phyloP scores from a whole-genome alignment of 1,140 invertebrate genomes.

The Eufriesea mexicana region DNA sequence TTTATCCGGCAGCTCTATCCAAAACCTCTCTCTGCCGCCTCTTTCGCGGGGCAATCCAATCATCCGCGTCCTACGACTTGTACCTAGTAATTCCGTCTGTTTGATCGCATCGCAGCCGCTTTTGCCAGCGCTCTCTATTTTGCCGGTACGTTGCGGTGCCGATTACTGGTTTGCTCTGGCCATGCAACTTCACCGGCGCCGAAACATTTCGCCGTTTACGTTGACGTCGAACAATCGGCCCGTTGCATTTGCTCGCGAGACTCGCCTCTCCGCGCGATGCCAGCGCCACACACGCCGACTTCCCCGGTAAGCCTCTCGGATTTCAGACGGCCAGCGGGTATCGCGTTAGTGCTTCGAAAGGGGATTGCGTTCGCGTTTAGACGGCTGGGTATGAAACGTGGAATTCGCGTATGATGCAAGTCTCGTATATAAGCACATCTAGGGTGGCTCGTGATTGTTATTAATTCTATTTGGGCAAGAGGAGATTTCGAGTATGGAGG shows the following conservation, averaged over 20 bases:
- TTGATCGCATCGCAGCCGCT: slow-evolving; percentile 59
- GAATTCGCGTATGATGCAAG: too few relatives aligned
- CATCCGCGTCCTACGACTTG: slow-evolving; percentile 68
- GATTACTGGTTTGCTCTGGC: slow-evolving; percentile 19
- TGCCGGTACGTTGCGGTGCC: neutral
- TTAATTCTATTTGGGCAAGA: too few relatives aligned
- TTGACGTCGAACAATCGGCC: neutral
- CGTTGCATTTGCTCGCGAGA: neutral
- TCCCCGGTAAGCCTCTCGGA: neutral
- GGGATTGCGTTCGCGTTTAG: neutral
- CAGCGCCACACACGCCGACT: too few relatives aligned
- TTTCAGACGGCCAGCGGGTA: neutral
- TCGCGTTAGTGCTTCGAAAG: neutral
- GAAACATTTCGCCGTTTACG: neutral
- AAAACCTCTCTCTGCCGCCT: slow-evolving; percentile 46
- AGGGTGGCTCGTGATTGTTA: too few relatives aligned
- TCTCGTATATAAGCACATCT: too few relatives aligned
- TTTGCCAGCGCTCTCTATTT: slow-evolving; percentile 45
- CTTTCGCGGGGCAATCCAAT: slow-evolving; percentile 68
- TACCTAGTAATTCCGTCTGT: slow-evolving; percentile 68
- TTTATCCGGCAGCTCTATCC: slow-evolving; percentile 46
- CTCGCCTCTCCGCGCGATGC: neutral
- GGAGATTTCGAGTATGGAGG: too few relatives aligned
- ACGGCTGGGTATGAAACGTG: too few relatives aligned
- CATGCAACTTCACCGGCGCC: neutral